phyloP scores from a whole-genome alignment of 2,797 vertebrate species.

The Diglossa cyanea region DNA sequence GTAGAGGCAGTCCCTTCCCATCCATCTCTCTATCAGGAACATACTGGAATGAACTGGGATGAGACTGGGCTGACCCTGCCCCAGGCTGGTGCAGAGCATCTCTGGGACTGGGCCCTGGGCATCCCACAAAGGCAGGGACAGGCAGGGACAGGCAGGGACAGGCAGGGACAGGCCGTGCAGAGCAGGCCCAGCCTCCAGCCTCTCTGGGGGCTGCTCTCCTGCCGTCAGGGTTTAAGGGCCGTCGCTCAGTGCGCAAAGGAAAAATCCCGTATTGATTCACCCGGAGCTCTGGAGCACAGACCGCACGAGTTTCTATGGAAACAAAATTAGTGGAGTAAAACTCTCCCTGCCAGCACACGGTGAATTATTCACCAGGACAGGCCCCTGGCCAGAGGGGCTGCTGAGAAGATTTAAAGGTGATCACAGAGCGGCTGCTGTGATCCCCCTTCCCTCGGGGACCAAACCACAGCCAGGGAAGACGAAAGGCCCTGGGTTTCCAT shows the following conservation, averaged over 20 bases:
- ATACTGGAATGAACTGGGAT: not conserved
- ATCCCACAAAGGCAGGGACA: not conserved
- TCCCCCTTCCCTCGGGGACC: not conserved
- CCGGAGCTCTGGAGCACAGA: constrained; percentile 63
- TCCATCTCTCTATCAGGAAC: not conserved
- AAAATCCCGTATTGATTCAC: constrained; percentile 54
- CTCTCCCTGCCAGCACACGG: constrained; percentile 33
- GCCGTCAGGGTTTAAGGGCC: not conserved
- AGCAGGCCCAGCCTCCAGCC: not conserved
- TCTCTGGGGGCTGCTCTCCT: not conserved
- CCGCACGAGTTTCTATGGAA: constrained; percentile 74
- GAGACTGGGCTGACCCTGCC: not conserved
- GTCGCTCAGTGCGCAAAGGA: not conserved
- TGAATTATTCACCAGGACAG: constrained; percentile 70
- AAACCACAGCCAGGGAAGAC: not conserved
- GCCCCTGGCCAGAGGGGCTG: constrained; percentile 46
- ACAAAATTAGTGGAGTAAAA: constrained; percentile 59
- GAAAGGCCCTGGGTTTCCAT: not conserved
- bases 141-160: not conserved
- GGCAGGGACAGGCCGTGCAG: not conserved
- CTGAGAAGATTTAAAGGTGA: constrained; percentile 61
- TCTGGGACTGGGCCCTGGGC: not conserved
- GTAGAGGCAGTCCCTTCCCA: not conserved
- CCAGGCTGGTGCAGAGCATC: not conserved
- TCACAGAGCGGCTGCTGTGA: not conserved